Evolutionary conservation across 2,888 invertebrate species (phyloP), one percentile per base, ranked within the genome.

Genomic region (Oxytorus armatus): DNA sequence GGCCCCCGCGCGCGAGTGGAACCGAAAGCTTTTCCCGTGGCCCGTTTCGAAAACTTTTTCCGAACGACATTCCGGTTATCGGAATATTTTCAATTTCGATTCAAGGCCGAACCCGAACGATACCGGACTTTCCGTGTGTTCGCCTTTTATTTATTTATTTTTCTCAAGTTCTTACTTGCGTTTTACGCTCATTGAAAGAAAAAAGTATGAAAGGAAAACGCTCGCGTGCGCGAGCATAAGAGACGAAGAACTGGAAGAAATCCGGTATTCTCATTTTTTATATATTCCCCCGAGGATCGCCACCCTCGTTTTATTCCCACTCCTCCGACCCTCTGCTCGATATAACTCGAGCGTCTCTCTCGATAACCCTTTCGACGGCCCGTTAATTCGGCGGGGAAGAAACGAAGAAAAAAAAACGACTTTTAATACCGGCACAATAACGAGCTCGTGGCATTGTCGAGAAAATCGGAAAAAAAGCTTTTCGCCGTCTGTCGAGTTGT

Each of bases 1-100:
- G n/a, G n/a, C n/a, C 18, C 33, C 1, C 36, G 1, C n/a, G 7
- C 18, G 23, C 49, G 49, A 69, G 73, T 70, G 39, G 51, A 21
- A 16, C 33, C 49, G n/a, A 11, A 70, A 51, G 65, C 47, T 65
- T 49, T 29, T 33, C 18, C 10, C 55, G 3, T 1, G 10, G 14
- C 7, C 53, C 23, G 44, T 14, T 63, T 18, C 16, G 11, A 65
- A n/a, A 79, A 74, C 55, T 57, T 23, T 55, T 29, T 49, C 10
- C 57, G n/a, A n/a, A 65, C 29, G 14, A 23, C 21, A 76, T 68
- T 33, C 21, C 61, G 63, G 18, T 29, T 72, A 72, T 51, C 53
- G 68, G 53, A 39, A 63, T 42, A 69, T 69, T 39, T 69, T 44
- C 55, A 63, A 69, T 79, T 36, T 55, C 49, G 23, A 57, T 63